Base-by-base conservation (phyloP, 2,888 invertebrate species). In the Tipula helvola region DNA sequence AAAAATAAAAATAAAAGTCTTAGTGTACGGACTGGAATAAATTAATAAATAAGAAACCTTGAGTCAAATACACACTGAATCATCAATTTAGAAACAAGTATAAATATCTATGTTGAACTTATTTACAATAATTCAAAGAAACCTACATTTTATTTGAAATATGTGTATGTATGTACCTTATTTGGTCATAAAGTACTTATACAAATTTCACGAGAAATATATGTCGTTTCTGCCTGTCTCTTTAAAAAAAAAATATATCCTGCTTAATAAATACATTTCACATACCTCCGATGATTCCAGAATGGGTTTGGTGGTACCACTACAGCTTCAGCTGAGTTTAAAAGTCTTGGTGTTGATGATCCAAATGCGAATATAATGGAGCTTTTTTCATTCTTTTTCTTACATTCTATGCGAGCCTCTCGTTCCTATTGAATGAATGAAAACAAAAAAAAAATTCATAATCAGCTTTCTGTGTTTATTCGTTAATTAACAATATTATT, bases 341-440 rank as follows among this genome's bases (percentile, higher is more conserved):
- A 86, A 52, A 86, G 41, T 86, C 97, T 93, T 88, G 97, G 97
- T 88, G 97, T 97, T 89, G 97, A 97, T 89, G 97, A 97, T 87
- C 97, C 97, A 92, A 97, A 97, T 87, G 97, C 97, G 92, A 97
- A 97, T 87, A 95, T 96, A 89, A 93, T 93, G 88, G 94, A 94
- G 90, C 94, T 94, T 89, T 96, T 94, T 90, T 97, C 96, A 89
- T 96, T 94, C 89, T 95, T 94, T 91, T 95, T 96, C 86, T 95
- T 94, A 91, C 97, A 85, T 42, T 85, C 85, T 85, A 87, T 71
- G 12, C 44, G 57, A 8, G 16, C 44, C 86, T 57, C 86, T 83
- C 16, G 83, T 87, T 52, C 86, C 16, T 28, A 28, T 28, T 28
- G 28, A 1, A 52, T 28, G 28, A 1, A 52, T 57, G 44, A 83